A percentile compares a stretch with the other conserved stretches of the same genome.
These are phyloP conservation scores for Acipenser transmontanus DNA, from an alignment of 2,797 vertebrate species.

Conservation along the genomic window DNA sequence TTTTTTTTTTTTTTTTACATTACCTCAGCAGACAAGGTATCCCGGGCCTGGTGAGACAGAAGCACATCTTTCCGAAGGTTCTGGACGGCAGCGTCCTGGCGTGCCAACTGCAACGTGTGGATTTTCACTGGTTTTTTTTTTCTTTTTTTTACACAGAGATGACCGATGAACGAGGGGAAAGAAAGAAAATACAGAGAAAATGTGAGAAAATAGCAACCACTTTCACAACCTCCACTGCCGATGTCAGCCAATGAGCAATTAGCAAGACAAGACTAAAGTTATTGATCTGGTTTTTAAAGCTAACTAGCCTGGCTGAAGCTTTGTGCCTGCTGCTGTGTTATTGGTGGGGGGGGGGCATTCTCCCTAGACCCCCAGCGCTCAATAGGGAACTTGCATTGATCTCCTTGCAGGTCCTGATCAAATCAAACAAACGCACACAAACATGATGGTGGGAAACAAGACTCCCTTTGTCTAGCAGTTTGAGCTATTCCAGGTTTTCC, in stretches of 20 bases:
- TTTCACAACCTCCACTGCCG: conserved; percentile 54
- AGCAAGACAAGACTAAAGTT: conserved; percentile 71
- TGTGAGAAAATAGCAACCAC: conserved; percentile 50
- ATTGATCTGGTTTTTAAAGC: conserved; percentile 65
- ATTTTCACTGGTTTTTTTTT: too few relatives aligned
- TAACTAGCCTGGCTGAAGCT: conserved; percentile 58
- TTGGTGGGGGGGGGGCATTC: conserved; percentile 31
- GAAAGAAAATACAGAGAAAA: conserved; percentile 38
- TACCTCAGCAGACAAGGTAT: conserved; percentile 65
- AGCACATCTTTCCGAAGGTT: conserved; percentile 48
- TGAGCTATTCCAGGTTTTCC: too few relatives aligned
- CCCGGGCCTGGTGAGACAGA: conserved; percentile 53
- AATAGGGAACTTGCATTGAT: conserved; percentile 48
- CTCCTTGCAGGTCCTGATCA: conserved; percentile 31
- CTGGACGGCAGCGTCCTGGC: conserved; percentile 44
- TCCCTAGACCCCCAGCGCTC: conserved; percentile 47
- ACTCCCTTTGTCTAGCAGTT: not conserved
- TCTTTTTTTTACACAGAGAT: conserved; percentile 26
- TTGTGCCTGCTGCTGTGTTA: conserved; percentile 40
- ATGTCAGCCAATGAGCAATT: conserved; percentile 79
- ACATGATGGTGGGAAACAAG: not conserved
- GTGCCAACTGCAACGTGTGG: conserved; percentile 37
- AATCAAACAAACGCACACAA: conserved; percentile 28
- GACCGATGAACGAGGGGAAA: conserved; percentile 30
- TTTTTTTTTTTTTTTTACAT: conserved; percentile 6